Conservation (phyloP, 1,140 invertebrate species). For the Ylistrum balloti region DNA sequence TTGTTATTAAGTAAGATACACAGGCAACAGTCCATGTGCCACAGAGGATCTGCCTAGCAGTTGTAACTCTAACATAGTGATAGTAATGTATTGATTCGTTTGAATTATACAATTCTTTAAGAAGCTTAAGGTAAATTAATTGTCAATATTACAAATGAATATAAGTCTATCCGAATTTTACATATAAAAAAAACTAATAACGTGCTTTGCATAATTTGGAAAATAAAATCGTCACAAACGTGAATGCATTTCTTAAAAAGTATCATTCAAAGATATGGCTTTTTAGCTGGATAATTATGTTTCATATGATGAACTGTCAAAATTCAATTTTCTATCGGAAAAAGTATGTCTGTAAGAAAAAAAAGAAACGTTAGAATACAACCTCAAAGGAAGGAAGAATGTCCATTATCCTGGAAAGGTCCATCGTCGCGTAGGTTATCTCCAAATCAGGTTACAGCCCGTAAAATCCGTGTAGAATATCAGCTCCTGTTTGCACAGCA, state of each 20-base stretch:
- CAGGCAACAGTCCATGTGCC: neutral
- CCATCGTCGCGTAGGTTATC: neutral
- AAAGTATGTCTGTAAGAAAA: too few species aligned
- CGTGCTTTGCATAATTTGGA: too few species aligned
- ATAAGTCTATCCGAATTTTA: neutral
- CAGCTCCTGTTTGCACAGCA: neutral
- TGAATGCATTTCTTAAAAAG: too few species aligned
- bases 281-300: too few species aligned
- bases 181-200: neutral
- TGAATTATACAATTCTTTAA: neutral
- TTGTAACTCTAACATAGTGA: neutral
- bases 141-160: too few species aligned
- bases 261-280: too few species aligned
- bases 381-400: slow-evolving; percentile 14
- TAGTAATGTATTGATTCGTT: neutral
- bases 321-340: too few species aligned
- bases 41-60: neutral
- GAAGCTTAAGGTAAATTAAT: too few species aligned
- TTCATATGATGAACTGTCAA: too few species aligned
- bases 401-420: neutral
- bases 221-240: too few species aligned
- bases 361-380: too few species aligned
- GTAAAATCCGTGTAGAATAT: neutral
- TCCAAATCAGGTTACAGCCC: neutral
- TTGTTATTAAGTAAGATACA: slow-evolving; percentile 28